Conservation (phyloP, 2,113 vertebrate species). For the Ctenomys sociabilis region DNA sequence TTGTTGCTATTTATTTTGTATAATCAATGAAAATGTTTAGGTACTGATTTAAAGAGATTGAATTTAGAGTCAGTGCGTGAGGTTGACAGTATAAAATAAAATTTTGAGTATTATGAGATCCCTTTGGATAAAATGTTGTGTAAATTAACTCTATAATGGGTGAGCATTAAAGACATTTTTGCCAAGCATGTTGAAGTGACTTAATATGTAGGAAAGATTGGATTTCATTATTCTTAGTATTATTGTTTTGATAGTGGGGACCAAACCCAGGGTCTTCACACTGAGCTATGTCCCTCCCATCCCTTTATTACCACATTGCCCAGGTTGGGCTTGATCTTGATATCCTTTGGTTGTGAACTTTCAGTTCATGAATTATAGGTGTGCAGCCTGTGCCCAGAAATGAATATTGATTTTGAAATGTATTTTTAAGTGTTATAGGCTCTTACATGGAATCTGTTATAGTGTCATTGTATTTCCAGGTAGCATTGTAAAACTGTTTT, state of each 20-base stretch:
- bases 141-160: conserved; percentile 9
- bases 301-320: neutral
- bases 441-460: neutral
- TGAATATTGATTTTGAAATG: conserved; percentile 24
- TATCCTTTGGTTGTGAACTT: neutral
- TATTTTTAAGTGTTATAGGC: neutral
- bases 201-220: neutral
- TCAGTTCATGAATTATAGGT: neutral
- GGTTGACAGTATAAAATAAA: conserved; percentile 39
- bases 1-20: conserved; percentile 5
- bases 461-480: neutral
- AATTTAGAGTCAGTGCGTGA: conserved; percentile 42
- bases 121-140: conserved; percentile 26
- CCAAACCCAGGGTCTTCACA: neutral
- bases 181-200: neutral
- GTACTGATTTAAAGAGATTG: conserved; percentile 41
- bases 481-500: conserved; percentile 2
- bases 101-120: neutral
- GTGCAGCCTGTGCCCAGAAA: neutral
- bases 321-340: neutral
- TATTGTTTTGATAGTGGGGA: neutral
- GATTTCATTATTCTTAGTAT: neutral
- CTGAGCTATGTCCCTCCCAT: neutral
- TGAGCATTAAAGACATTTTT: conserved; percentile 38
- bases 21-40: conserved; percentile 20